Conservation (phyloP, 1,140 invertebrate genomes). For the Eufriesea mexicana region DNA sequence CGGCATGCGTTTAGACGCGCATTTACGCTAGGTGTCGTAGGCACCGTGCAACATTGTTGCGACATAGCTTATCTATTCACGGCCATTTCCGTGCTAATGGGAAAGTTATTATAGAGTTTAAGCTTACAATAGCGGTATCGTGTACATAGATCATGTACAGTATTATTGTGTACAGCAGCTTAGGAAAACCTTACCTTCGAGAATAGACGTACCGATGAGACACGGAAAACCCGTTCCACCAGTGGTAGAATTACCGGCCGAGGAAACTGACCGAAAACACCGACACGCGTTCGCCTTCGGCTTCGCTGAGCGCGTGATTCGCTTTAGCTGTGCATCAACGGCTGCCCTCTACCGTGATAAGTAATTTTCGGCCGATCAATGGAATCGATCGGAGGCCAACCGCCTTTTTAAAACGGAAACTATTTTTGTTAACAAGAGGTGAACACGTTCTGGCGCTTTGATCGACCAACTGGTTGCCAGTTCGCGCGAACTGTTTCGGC, state of each 20-base stretch:
- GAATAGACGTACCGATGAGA: conserved; percentile 16
- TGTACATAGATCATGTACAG: too few relatives aligned
- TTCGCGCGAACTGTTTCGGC: background rate
- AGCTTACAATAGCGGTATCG: background rate
- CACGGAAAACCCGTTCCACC: conserved; percentile 33
- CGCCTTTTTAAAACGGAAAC: conserved; percentile 11
- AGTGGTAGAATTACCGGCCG: conserved; percentile 39
- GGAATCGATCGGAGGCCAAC: background rate
- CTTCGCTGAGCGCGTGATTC: conserved; percentile 62
- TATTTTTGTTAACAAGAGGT: background rate
- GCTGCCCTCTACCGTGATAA: conserved; percentile 38
- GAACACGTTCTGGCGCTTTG: background rate
- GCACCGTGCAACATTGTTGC: background rate
- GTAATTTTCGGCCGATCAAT: conserved; percentile 42
- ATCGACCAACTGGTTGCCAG: conserved; percentile 10
- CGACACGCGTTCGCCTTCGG: conserved; percentile 60
- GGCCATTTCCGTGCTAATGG: conserved; percentile 32
- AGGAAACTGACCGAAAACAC: conserved; percentile 64
- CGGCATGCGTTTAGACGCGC: conserved; percentile 32
- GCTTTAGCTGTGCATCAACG: conserved; percentile 58
- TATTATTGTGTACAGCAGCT: background rate
- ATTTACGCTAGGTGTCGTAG: conserved; percentile 1
- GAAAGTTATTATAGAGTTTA: background rate
- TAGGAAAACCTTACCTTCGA: background rate
- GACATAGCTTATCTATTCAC: conserved; percentile 49